Percentiles rank a stretch among this genome's conserved stretches.
phyloP scores from a whole-genome alignment of 2,113 vertebrate species.

The Trichomycterus rosablanca region DNA sequence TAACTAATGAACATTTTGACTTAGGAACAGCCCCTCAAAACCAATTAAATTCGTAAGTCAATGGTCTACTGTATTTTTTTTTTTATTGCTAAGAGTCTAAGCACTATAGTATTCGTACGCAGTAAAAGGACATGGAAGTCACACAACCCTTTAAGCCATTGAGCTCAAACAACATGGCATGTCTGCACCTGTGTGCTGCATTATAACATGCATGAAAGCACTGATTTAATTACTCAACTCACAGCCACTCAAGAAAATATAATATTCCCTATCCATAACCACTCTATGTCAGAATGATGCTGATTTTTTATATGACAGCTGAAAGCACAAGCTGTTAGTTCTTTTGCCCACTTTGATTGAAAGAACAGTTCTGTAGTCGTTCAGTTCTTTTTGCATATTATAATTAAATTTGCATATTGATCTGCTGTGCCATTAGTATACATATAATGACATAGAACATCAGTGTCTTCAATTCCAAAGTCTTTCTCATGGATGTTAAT shows the following conservation, averaged over 20 bases:
- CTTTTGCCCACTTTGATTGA: not conserved
- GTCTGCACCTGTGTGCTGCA: slow-evolving; percentile 51
- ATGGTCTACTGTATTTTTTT: too few species aligned
- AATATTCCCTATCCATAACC: not conserved
- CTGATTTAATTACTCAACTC: slow-evolving; percentile 34
- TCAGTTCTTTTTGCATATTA: not conserved
- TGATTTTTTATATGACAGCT: not conserved
- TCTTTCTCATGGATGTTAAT: too few species aligned
- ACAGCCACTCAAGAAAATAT: not conserved
- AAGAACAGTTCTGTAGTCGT: not conserved
- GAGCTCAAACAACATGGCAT: slow-evolving; percentile 35
- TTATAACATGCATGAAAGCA: slow-evolving; percentile 48
- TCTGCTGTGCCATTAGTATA: too few species aligned
- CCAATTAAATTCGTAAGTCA: too few species aligned
- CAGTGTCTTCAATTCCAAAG: too few species aligned
- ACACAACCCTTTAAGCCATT: slow-evolving; percentile 16
- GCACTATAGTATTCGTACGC: not conserved
- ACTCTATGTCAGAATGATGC: not conserved
- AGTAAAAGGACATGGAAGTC: not conserved
- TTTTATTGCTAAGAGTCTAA: too few species aligned
- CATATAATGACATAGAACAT: too few species aligned
- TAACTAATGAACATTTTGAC: too few species aligned
- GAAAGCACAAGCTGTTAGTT: not conserved
- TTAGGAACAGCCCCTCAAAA: too few species aligned
- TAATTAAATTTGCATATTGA: not conserved